Base-by-base conservation (phyloP, 2,888 invertebrate genomes). In the Adela reaumurella region DNA sequence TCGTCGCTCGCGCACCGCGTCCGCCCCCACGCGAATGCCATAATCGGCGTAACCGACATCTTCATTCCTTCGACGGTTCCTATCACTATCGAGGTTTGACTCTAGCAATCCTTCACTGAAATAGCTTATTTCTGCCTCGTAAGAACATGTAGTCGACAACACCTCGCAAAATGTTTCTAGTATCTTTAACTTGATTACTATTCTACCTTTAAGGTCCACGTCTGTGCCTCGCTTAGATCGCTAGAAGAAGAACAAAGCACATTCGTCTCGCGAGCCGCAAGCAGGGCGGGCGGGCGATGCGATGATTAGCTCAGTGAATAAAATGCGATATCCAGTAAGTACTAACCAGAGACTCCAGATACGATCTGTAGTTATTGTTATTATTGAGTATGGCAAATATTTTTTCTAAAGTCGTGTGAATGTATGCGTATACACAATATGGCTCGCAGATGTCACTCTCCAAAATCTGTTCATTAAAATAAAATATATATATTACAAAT, bases 381-480 rank as follows among this genome's bases (percentile, higher is more conserved):
- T 77, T 73, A 49, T 69, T 68, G 45, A 78, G 58, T 17, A 63
- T 62, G 18, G 57, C 70, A 59, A 71, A 74, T 59, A 78, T 77
- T 62, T 74, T 74, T 55, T 69, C 77, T 46, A 78, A 54, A n/a
- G 74, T 74, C 17, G 78, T 78, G 51, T 71, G 72, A 51, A 78
- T 74, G 51, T 76, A 68, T 11, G 76, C 78, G 56, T 78, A 78
- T 45, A 77, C 63, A 46, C 70, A 74, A 53, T 74, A 78, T 1
- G 78, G 78, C 55, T 77, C 77, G 51, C 72, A 74, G 4, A 74
- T 61, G 56, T 78, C 77, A 50, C 70, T 77, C 58, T 77, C 77
- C 67, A 78, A 63, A 2, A 74, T 73, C 78, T 78, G 56, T n/a
- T n/a, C n/a, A n/a, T n/a, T n/a, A n/a, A n/a, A n/a, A n/a, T n/a